These are phyloP conservation scores for Mylabris sibirica DNA, from an alignment of 2,888 invertebrate species.

Conservation along the genomic window DNA sequence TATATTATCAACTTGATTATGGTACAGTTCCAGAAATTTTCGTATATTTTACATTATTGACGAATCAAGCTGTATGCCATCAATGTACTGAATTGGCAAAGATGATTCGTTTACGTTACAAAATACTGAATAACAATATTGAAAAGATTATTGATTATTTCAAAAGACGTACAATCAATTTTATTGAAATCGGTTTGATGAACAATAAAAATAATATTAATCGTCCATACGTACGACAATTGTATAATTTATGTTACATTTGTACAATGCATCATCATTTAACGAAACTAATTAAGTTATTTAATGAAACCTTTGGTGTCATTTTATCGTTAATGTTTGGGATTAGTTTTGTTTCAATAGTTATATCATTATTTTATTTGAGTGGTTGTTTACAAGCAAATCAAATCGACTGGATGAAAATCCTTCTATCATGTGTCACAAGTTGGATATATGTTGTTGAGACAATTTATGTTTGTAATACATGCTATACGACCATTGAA, in stretches of 20 bases:
- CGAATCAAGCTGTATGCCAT: slow-evolving; percentile 23
- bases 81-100: slow-evolving; percentile 7
- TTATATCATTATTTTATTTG: slow-evolving; percentile 42
- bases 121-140: slow-evolving; percentile 19
- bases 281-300: slow-evolving; percentile 40
- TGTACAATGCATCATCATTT: slow-evolving; percentile 45
- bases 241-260: slow-evolving; percentile 24
- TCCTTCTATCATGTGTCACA: slow-evolving; percentile 9
- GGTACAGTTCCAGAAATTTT: slow-evolving; percentile 14
- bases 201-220: not conserved
- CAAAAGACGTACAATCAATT: not conserved
- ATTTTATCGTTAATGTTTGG: slow-evolving; percentile 42
- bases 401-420: not conserved
- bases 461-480: slow-evolving; percentile 43
- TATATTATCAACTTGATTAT: not conserved
- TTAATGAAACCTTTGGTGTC: slow-evolving; percentile 45
- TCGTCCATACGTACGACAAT: not conserved
- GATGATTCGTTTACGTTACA: slow-evolving; percentile 21
- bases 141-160: slow-evolving; percentile 14
- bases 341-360: slow-evolving; percentile 45
- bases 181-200: not conserved
- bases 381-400: slow-evolving; percentile 20
- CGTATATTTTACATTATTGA: slow-evolving; percentile 2
- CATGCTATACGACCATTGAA: slow-evolving; percentile 45
- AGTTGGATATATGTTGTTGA: slow-evolving; percentile 39